phyloP scores from a whole-genome alignment of 2,113 vertebrate species.

The Lycaon pictus region DNA sequence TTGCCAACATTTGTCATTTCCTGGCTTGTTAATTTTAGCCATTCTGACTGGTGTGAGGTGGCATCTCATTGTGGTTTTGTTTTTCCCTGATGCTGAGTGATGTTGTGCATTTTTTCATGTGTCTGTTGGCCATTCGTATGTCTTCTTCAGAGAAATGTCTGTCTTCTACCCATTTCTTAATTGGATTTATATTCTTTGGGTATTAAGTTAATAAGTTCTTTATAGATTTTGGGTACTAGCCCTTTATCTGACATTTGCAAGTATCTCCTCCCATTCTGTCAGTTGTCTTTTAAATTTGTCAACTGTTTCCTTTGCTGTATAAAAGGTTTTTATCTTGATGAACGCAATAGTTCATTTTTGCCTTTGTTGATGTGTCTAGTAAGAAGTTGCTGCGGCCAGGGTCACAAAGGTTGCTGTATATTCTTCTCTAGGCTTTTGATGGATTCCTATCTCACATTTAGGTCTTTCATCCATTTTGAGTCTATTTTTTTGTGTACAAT shows the following conservation, averaged over 20 bases:
- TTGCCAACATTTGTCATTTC: not conserved
- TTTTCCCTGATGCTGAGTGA: not conserved
- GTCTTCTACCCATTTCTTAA: not conserved
- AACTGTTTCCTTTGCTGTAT: not conserved
- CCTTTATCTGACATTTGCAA: not conserved
- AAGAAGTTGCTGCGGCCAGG: not conserved
- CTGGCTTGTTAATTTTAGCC: not conserved
- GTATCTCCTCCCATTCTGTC: not conserved
- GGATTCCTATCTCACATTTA: not conserved
- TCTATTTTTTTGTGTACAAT: not conserved
- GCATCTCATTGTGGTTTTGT: not conserved
- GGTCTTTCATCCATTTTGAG: not conserved
- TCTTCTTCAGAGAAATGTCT: not conserved
- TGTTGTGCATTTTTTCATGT: not conserved
- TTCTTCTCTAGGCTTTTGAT: not conserved
- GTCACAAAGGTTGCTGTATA: not conserved
- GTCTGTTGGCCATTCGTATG: not conserved
- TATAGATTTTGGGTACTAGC: not conserved
- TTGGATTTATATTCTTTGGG: not conserved
- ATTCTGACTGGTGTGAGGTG: not conserved
- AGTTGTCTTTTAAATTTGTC: not conserved
- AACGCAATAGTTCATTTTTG: not conserved
- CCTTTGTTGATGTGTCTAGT: not conserved
- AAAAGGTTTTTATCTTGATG: not conserved
- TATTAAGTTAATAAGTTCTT: not conserved